Conservation (phyloP, 2,888 invertebrate genomes). For the Phania funesta region DNA sequence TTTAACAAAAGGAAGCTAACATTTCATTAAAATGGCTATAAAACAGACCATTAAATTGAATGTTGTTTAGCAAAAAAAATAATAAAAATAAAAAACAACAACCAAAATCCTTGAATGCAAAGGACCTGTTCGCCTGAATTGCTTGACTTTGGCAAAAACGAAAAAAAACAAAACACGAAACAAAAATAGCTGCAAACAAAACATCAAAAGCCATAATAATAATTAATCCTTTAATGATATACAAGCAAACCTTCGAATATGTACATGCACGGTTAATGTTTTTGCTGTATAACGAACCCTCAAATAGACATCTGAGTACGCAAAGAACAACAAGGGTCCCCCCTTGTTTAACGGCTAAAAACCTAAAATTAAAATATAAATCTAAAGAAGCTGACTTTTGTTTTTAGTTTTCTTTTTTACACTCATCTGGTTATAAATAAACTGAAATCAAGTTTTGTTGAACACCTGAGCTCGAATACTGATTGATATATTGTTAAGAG, state of each 20-base stretch:
- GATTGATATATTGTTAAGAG: constrained; percentile 56
- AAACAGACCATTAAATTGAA: constrained; percentile 48
- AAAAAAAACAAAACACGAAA: background rate
- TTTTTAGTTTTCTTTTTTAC: background rate
- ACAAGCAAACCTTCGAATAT: constrained; percentile 23
- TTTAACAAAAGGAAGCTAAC: background rate
- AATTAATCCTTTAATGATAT: constrained; percentile 62
- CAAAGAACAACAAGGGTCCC: constrained; percentile 1
- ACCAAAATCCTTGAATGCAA: constrained; percentile 49
- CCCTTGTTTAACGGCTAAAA: constrained; percentile 33
- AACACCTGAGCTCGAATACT: constrained; percentile 61
- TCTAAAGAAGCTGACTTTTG: background rate
- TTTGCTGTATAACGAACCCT: background rate
- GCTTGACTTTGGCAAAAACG: constrained; percentile 9
- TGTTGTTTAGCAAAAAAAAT: background rate
- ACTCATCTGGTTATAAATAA: constrained; percentile 34
- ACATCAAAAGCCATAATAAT: constrained; percentile 58
- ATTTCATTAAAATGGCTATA: constrained; percentile 2
- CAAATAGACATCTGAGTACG: background rate
- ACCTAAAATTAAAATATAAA: constrained; percentile 33
- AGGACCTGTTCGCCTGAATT: constrained; percentile 21
- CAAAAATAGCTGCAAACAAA: constrained; percentile 13
- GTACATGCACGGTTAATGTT: background rate
- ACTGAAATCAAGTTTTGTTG: constrained; percentile 63
- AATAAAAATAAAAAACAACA: no score